phyloP scores from a whole-genome alignment of 2,888 invertebrate genomes.

The Frankliniella fusca region DNA sequence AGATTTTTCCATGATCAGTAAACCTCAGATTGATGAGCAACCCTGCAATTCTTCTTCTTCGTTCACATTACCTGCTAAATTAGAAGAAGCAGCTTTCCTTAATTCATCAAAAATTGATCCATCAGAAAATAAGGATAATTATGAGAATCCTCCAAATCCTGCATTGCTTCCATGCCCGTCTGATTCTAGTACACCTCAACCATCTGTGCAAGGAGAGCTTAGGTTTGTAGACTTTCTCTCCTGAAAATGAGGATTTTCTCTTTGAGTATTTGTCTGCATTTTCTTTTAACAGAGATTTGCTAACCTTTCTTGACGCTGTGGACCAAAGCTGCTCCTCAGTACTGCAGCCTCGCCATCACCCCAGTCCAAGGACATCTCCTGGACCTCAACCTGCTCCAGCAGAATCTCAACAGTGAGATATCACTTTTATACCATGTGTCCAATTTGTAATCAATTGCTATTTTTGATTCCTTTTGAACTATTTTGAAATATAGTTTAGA shows the following conservation, averaged over 20 bases:
- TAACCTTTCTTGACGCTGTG: conserved; percentile 62
- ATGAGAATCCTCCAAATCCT: not conserved
- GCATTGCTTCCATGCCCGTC: not conserved
- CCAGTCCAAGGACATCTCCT: conserved; percentile 41
- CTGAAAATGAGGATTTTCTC: not conserved
- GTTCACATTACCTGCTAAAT: not conserved
- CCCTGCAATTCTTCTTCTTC: not conserved
- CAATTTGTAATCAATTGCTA: conserved; percentile 11
- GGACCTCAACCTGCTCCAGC: conserved; percentile 29
- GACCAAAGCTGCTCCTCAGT: conserved; percentile 55
- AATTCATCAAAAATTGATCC: not conserved
- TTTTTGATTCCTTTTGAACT: not conserved
- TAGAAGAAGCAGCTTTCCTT: not conserved
- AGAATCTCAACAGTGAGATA: conserved; percentile 1
- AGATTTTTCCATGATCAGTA: not conserved
- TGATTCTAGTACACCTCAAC: not conserved
- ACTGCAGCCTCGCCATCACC: conserved; percentile 49
- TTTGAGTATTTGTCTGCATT: conserved; percentile 2
- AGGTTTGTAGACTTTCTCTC: not conserved
- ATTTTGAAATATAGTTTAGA: conserved; percentile 43
- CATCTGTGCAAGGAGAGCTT: not conserved
- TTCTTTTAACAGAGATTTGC: conserved; percentile 54
- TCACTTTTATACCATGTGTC: not conserved
- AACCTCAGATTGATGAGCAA: not conserved
- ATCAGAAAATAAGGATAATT: not conserved